These are phyloP conservation scores for Theodoxus fluviatilis DNA, from an alignment of 2,888 invertebrate genomes.

Conservation along the genomic window DNA sequence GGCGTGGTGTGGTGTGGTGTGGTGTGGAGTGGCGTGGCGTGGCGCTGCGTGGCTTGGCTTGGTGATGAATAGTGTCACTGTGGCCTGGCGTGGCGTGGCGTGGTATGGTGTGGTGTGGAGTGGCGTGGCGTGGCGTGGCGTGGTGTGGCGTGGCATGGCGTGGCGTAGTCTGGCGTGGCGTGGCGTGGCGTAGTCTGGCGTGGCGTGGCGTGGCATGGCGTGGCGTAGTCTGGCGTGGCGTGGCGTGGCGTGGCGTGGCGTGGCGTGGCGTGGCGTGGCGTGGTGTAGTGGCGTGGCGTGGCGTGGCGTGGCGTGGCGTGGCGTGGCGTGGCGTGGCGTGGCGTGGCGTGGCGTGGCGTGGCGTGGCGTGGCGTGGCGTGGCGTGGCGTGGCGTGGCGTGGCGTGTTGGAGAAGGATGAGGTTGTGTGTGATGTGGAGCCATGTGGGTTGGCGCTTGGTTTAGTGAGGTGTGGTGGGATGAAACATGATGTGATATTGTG, in stretches of 20 bases:
- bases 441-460: too few species aligned
- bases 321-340: neutral
- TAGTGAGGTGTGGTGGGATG: neutral
- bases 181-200: too few species aligned
- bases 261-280: neutral
- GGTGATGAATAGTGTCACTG: too few species aligned
- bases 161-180: neutral
- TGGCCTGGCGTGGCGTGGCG: neutral
- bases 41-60: neutral
- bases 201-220: too few species aligned
- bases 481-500: neutral
- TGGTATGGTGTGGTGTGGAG: neutral
- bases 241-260: slow-evolving; percentile 1
- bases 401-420: neutral
- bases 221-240: neutral
- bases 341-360: neutral
- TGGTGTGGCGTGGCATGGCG: neutral
- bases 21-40: neutral
- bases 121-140: too few species aligned
- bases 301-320: neutral
- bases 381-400: neutral
- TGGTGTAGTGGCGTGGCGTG: slow-evolving; percentile 10
- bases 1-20: neutral
- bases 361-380: neutral
- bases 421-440: neutral